A percentile compares a stretch with the other conserved stretches of the same genome.
Conservation (phyloP, 2,797 vertebrate species). For the Melopsittacus undulatus region DNA sequence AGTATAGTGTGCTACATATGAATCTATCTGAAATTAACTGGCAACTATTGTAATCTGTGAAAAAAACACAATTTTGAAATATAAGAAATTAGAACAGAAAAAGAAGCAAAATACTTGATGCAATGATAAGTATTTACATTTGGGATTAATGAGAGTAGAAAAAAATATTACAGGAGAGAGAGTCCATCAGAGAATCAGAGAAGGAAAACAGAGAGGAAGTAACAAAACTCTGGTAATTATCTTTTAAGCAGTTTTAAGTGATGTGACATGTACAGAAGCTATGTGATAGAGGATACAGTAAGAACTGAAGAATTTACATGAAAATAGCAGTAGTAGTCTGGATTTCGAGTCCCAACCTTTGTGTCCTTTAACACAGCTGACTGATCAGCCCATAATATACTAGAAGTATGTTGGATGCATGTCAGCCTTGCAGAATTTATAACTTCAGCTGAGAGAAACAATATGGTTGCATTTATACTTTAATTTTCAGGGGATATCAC, state of each 20-base stretch:
- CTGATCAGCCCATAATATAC: accelerated
- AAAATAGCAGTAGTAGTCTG: neutral
- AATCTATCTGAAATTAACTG: neutral
- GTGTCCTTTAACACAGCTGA: neutral
- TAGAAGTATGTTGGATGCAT: neutral
- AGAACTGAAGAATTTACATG: neutral
- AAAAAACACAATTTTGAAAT: neutral
- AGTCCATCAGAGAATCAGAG: neutral
- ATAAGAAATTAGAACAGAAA: neutral
- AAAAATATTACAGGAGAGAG: neutral
- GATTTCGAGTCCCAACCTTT: neutral
- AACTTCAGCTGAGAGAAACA: neutral
- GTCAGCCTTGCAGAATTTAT: neutral
- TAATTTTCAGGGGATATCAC: neutral
- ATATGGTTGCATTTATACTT: neutral
- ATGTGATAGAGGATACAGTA: neutral
- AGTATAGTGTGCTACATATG: neutral
- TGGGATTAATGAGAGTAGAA: neutral
- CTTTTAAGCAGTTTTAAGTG: neutral
- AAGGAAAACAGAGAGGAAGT: neutral
- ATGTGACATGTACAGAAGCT: neutral
- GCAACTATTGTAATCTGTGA: neutral
- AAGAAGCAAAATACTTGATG: neutral
- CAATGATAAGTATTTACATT: neutral
- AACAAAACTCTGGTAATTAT: neutral